phyloP scores from a whole-genome alignment of 2,888 invertebrate genomes.

The Zaprionus bogoriensis region DNA sequence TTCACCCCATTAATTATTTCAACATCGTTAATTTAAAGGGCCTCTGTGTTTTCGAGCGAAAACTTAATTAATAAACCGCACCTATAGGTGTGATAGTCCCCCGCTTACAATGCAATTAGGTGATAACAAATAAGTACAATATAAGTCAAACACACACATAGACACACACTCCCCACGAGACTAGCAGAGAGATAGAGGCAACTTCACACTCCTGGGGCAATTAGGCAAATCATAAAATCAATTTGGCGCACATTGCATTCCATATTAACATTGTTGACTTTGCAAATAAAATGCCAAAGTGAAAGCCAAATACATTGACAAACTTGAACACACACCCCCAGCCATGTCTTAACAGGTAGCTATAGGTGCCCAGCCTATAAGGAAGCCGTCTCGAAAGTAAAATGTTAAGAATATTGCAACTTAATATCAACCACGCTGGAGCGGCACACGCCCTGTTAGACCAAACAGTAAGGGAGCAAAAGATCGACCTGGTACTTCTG shows the following conservation, averaged over 20 bases:
- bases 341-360: too few species aligned
- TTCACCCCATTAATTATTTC: too few species aligned
- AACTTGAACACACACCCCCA: neutral
- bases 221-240: constrained; percentile 63
- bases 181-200: neutral
- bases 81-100: constrained; percentile 7
- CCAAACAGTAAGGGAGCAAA: too few species aligned
- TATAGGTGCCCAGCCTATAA: too few species aligned
- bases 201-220: constrained; percentile 13
- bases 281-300: constrained; percentile 50
- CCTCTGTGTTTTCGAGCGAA: neutral
- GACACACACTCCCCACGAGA: neutral
- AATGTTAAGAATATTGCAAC: too few species aligned
- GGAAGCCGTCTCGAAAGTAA: too few species aligned
- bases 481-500: too few species aligned
- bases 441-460: too few species aligned
- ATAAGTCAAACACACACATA: neutral
- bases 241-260: constrained; percentile 46
- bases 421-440: too few species aligned
- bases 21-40: too few species aligned
- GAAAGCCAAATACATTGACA: constrained; percentile 42
- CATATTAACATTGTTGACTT: constrained; percentile 47
- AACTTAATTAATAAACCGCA: constrained; percentile 23
- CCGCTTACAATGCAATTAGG: constrained; percentile 21
- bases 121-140: constrained; percentile 15